Percentiles rank a stretch among this genome's conserved stretches.
Evolutionary conservation across 2,888 invertebrate species (phyloP).

Genomic region (Drosophila atripex): DNA sequence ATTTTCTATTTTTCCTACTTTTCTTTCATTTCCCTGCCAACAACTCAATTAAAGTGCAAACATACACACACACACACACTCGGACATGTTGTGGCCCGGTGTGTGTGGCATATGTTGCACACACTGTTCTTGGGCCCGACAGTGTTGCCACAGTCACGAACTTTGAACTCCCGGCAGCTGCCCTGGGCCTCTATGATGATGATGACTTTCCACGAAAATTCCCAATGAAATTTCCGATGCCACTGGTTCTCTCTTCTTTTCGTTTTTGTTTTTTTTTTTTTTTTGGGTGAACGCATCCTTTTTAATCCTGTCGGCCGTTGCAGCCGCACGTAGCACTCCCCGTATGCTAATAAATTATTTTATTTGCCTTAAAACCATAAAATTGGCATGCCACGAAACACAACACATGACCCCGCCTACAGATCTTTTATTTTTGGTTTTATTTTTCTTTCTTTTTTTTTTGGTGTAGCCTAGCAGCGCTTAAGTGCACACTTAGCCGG

Average conservation of each 20-base stretch:
- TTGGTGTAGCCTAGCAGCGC: constrained; percentile 3
- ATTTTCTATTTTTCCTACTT: not conserved
- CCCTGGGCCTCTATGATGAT: constrained; percentile 19
- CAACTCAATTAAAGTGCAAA: constrained; percentile 44
- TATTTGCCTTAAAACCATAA: constrained; percentile 52
- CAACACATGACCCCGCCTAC: not conserved
- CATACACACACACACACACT: no score
- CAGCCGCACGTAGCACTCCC: constrained; percentile 15
- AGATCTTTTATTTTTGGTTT: not conserved
- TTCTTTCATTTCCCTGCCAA: constrained; percentile 26
- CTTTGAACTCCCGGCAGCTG: constrained; percentile 8
- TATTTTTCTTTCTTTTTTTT: not conserved
- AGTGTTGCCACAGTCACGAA: constrained; percentile 36
- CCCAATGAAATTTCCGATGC: not conserved
- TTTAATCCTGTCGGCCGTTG: constrained; percentile 21
- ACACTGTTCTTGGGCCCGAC: constrained; percentile 8
- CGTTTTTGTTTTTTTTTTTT: no score
- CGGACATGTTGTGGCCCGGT: no score
- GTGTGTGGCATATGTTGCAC: constrained; percentile 17
- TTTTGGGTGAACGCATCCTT: not conserved
- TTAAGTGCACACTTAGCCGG: constrained; percentile 51
- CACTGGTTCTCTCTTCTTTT: no score
- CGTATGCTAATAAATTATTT: constrained; percentile 57
- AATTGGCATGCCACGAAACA: constrained; percentile 17
- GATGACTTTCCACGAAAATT: constrained; percentile 22